These are phyloP conservation scores for Rissa tridactyla DNA, from an alignment of 2,113 vertebrate genomes.

Conservation along the genomic window DNA sequence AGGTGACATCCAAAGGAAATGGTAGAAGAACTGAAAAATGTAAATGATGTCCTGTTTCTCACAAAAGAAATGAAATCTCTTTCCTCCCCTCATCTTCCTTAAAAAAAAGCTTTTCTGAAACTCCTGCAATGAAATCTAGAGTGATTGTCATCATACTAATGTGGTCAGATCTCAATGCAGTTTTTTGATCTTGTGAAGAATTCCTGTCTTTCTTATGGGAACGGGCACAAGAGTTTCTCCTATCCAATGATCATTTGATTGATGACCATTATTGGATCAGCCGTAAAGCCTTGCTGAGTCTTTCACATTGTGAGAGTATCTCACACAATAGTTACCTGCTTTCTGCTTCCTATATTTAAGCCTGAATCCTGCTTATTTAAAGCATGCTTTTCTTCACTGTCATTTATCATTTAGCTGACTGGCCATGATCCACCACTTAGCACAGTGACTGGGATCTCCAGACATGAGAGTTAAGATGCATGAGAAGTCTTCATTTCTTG, in stretches of 20 bases:
- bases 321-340: background rate
- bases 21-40: background rate
- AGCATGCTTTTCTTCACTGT: background rate
- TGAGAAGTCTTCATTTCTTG: background rate
- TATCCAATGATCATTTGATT: background rate
- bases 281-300: background rate
- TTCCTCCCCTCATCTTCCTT: background rate
- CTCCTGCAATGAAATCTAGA: background rate
- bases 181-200: background rate
- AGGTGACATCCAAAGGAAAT: background rate
- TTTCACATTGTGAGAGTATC: background rate
- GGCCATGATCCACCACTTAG: background rate
- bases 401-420: background rate
- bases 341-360: background rate
- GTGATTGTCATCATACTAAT: background rate
- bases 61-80: background rate
- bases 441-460: background rate
- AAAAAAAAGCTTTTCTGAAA: background rate
- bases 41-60: background rate
- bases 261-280: background rate
- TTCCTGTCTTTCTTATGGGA: background rate
- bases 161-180: background rate
- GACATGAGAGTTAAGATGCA: background rate
- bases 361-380: background rate
- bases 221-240: background rate